A percentile compares a stretch with the other conserved stretches of the same genome.
Evolutionary conservation across 2,113 vertebrate genomes (phyloP).

Genomic region (Cheilinus undulatus): DNA sequence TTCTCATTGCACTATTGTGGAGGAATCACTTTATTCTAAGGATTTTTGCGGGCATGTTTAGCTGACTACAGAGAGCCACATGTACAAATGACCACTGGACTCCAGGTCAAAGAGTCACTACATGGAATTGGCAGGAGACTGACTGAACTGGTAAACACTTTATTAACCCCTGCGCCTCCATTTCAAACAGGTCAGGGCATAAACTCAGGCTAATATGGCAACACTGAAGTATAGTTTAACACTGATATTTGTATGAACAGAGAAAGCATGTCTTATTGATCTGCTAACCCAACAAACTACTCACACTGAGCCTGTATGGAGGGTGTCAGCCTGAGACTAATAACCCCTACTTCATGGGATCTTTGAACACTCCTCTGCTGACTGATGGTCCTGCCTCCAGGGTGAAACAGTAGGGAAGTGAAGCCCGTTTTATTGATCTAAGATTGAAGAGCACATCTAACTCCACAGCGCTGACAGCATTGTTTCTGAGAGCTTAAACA

Average conservation of each 20-base stretch:
- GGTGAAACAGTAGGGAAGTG: not conserved
- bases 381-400: not conserved
- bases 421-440: conserved; percentile 28
- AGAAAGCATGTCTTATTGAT: conserved; percentile 31
- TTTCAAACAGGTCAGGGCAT: conserved; percentile 22
- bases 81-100: conserved; percentile 42
- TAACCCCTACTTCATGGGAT: no score
- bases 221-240: conserved; percentile 27
- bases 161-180: conserved; percentile 44
- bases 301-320: not conserved
- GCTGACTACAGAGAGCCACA: conserved; percentile 33
- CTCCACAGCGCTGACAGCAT: not conserved
- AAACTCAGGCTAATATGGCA: conserved; percentile 36
- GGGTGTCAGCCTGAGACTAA: no score
- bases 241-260: conserved; percentile 12
- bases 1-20: not conserved
- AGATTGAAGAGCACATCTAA: not conserved
- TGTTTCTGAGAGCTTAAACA: not conserved
- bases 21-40: conserved; percentile 11
- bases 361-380: not conserved
- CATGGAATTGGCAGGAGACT: conserved; percentile 25
- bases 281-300: conserved; percentile 14
- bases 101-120: conserved; percentile 6
- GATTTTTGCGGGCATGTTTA: conserved; percentile 39
- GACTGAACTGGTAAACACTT: conserved; percentile 36